These are phyloP conservation scores for Habroteleia sp. DNA, from an alignment of 2,888 invertebrate genomes.

Conservation along the genomic window DNA sequence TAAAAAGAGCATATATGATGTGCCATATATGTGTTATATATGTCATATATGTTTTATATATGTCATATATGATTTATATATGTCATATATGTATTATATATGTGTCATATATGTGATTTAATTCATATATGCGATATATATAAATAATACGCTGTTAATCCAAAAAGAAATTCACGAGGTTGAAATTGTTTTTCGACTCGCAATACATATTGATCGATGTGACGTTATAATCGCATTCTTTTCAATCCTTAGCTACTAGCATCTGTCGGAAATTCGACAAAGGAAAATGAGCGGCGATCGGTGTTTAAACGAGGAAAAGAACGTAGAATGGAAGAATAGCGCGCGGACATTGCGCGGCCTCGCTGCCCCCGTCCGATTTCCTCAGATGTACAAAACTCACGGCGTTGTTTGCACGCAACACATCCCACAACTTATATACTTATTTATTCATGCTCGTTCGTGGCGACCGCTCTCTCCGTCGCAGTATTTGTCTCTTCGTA, in stretches of 20 bases:
- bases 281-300: slow-evolving; percentile 7
- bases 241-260: slow-evolving; percentile 3
- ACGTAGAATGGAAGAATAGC: not conserved
- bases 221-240: slow-evolving; percentile 17
- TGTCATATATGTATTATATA: too few species aligned
- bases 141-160: too few species aligned
- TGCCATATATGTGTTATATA: too few species aligned
- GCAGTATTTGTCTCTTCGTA: slow-evolving; percentile 37
- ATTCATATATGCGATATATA: too few species aligned
- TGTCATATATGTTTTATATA: too few species aligned
- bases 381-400: slow-evolving; percentile 45
- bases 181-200: not conserved
- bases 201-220: slow-evolving; percentile 27
- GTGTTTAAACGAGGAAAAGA: not conserved
- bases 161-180: too few species aligned
- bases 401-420: slow-evolving; percentile 53
- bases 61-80: too few species aligned
- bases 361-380: slow-evolving; percentile 33
- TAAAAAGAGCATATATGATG: too few species aligned
- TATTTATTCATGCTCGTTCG: slow-evolving; percentile 52
- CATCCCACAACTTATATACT: slow-evolving; percentile 38
- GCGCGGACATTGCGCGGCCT: too few species aligned
- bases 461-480: slow-evolving; percentile 38
- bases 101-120: too few species aligned
- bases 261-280: slow-evolving; percentile 28